phyloP scores from a whole-genome alignment of 2,888 invertebrate species.

The Sinohyriopsis cumingii region DNA sequence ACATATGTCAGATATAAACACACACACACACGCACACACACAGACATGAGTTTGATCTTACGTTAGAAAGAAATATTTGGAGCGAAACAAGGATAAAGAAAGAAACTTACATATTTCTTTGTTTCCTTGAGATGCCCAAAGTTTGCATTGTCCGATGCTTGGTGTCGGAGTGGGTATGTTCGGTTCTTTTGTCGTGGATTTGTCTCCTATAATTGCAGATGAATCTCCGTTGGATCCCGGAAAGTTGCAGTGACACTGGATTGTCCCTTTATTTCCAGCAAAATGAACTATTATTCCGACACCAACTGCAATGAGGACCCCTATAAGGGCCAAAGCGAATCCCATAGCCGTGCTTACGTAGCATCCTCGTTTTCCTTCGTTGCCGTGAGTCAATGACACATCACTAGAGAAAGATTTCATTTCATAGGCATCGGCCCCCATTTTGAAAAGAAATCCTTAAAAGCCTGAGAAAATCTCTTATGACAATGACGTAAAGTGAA shows the following conservation, averaged over 20 bases:
- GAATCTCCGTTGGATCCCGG: conserved; percentile 8
- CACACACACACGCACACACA: no score
- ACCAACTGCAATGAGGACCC: conserved; percentile 52
- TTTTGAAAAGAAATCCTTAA: no score
- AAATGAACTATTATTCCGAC: conserved; percentile 62
- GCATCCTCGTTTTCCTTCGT: conserved; percentile 23
- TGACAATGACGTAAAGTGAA: no score
- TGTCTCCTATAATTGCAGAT: conserved; percentile 5
- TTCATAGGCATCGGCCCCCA: no score
- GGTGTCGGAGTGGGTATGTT: conserved; percentile 4
- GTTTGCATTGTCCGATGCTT: conserved; percentile 30
- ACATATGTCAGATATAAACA: no score
- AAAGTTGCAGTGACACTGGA: conserved; percentile 47
- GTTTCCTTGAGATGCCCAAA: conserved; percentile 28
- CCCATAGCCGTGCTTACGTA: conserved; percentile 42
- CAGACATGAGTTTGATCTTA: no score
- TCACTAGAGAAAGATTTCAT: no score
- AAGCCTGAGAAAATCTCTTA: no score
- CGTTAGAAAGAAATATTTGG: no score
- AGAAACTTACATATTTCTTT: conserved; percentile 36
- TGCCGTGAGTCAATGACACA: background rate
- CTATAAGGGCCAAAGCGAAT: conserved; percentile 52
- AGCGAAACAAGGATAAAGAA: background rate
- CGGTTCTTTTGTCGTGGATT: conserved; percentile 1
- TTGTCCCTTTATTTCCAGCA: conserved; percentile 72